Evolutionary conservation across 2,113 vertebrate species (phyloP).

Genomic region (Anhinga rufa): DNA sequence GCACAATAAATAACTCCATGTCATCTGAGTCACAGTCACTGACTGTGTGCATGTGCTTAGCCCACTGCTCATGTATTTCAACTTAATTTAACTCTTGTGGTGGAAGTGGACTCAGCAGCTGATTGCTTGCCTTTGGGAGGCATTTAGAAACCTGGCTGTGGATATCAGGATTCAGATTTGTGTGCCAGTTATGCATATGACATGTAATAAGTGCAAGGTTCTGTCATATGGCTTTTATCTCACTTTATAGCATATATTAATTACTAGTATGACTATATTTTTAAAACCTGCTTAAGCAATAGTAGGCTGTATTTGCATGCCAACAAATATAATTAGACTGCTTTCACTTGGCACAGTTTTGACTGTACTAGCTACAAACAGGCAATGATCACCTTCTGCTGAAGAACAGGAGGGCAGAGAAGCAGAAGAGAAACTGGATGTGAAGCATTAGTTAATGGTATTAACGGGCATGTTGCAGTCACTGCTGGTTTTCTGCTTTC

Average conservation of each 20-base stretch:
- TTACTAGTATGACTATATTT: background rate
- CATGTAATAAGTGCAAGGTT: background rate
- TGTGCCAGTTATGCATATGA: background rate
- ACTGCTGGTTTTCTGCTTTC: background rate
- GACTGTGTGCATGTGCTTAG: background rate
- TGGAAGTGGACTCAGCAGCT: background rate
- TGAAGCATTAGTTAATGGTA: background rate
- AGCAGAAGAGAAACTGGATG: background rate
- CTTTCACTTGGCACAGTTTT: background rate
- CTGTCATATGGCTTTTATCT: background rate
- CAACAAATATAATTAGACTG: constrained; percentile 16
- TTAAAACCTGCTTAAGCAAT: background rate
- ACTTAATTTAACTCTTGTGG: background rate
- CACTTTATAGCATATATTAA: background rate
- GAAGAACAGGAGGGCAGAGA: background rate
- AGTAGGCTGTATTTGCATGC: background rate
- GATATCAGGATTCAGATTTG: background rate
- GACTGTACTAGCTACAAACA: background rate
- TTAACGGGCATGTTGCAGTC: background rate
- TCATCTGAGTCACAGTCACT: background rate
- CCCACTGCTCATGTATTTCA: background rate
- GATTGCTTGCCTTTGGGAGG: background rate
- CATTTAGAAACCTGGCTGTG: background rate
- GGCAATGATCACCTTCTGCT: background rate
- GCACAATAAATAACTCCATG: background rate